Evolutionary conservation across 2,797 vertebrate genomes (phyloP).

Genomic region (Syndactyla subalaris): DNA sequence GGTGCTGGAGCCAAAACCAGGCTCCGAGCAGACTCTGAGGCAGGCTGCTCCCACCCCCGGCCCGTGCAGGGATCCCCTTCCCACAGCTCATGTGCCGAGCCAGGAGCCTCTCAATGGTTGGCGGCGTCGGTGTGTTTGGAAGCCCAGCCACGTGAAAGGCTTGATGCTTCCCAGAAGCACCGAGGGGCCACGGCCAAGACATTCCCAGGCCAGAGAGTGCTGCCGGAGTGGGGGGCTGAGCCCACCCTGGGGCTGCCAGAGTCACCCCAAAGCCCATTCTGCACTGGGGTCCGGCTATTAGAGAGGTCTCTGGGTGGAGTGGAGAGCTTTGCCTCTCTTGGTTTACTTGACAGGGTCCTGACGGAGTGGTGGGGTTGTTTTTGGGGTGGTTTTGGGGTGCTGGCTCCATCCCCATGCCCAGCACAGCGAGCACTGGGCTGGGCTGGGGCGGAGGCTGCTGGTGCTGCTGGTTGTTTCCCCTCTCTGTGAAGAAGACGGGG

Average conservation of each 20-base stretch:
- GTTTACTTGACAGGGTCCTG: accelerated
- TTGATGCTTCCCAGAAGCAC: constrained; percentile 10
- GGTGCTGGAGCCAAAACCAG: neutral
- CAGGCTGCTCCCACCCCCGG: neutral
- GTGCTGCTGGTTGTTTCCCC: neutral
- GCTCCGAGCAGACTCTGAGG: neutral
- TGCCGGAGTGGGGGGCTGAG: neutral
- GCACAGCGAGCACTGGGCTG: neutral
- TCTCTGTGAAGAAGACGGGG: neutral
- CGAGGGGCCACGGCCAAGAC: neutral
- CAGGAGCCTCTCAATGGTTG: neutral
- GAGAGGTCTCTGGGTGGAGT: neutral
- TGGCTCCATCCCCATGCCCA: accelerated
- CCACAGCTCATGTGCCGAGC: neutral
- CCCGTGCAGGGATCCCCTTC: constrained; percentile 46
- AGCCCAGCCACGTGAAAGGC: neutral
- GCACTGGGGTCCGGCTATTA: accelerated
- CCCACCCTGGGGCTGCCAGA: neutral
- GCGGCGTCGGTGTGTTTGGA: neutral
- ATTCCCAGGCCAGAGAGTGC: neutral
- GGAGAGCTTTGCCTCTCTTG: neutral
- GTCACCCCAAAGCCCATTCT: neutral
- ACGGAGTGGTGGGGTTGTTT: accelerated
- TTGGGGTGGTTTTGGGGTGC: neutral
- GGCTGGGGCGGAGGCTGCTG: neutral